Base-by-base conservation (phyloP, 1,140 invertebrate species). In the Helicoverpa zea region DNA sequence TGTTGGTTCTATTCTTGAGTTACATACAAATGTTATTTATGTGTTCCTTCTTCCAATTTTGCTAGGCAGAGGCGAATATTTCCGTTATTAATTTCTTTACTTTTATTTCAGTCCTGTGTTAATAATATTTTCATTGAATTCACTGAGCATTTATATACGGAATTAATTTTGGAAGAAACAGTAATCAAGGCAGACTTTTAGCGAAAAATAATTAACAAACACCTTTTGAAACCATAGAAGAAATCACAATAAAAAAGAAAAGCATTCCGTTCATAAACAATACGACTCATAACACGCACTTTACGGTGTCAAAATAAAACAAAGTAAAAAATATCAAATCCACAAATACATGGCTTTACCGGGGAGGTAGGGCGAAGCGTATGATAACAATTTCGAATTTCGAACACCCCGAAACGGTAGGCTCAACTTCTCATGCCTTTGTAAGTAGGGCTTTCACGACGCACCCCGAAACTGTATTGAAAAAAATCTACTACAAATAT, bases 371-470 rank as follows among this genome's bases (percentile, higher is more conserved):
- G 75, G 63, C 43, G 74, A 75, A 82, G 79, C 79, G 81, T 80
- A 82, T 82, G 81, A 81, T 84, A 82, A 84, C 80, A 82, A 79
- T 82, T 83, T 81, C 70, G 81, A 81, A 78, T 86, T 84, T 86
- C 51, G 75, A 84, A 82, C 70, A 82, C 66, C 77, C 74, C 64
- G 76, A 81, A 80, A 83, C 72, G 75, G 77, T 76, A 35, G 85
- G 85, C 82, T 87, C 66, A 83, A 77, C 79, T 81, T 81, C 83
- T 87, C 83, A 89, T 87, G 80, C 83, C 84, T 88, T 74, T 61
- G 82, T 86, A 88, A 88, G 84, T 89, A 89, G 85, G 85, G 84
- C 73, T 82, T 83, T 82, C 11, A 14, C 16, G 58, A 56, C 54
- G 75, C 66, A 49, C 47, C 16, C 58, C 18, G 4, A 7, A 14